A percentile compares a stretch with the other conserved stretches of the same genome.
Evolutionary conservation across 2,888 invertebrate species (phyloP).

Genomic region (Entomobrya proxima): DNA sequence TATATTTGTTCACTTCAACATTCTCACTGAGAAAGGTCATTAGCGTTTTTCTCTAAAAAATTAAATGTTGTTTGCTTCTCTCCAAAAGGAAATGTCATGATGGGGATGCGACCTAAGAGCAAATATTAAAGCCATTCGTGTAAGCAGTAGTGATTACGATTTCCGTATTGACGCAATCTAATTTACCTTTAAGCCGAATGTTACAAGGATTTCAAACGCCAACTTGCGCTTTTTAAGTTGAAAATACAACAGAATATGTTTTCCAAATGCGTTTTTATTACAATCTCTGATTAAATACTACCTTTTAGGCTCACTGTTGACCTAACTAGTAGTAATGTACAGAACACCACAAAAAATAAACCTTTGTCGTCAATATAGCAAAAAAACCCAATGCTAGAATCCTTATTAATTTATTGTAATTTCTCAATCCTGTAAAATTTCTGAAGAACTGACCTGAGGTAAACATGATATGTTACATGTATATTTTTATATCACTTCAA

Average conservation of each 20-base stretch:
- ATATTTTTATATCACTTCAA: not conserved
- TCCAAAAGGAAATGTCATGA: not conserved
- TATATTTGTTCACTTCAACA: not conserved
- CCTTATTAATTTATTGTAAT: not conserved
- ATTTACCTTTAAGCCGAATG: not conserved
- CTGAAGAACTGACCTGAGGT: constrained; percentile 16
- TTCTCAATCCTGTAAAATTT: not conserved
- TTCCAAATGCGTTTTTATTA: too few species aligned
- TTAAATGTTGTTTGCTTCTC: constrained; percentile 37
- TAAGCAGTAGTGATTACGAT: constrained; percentile 41
- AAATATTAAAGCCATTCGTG: not conserved
- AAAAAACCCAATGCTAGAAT: not conserved
- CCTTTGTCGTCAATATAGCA: too few species aligned
- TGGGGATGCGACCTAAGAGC: not conserved
- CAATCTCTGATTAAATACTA: too few species aligned
- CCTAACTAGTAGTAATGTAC: too few species aligned
- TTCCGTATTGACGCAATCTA: constrained; percentile 38
- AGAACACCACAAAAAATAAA: too few species aligned
- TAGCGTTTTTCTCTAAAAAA: constrained; percentile 13
- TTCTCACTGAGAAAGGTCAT: constrained; percentile 34
- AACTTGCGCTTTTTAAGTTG: too few species aligned
- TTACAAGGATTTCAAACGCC: too few species aligned
- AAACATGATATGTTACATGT: not conserved
- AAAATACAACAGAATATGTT: too few species aligned
- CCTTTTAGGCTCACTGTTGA: too few species aligned